Evolutionary conservation across 2,113 vertebrate genomes (phyloP), one percentile per base, ranked within the genome.

Genomic region (Macquaria australasica): DNA sequence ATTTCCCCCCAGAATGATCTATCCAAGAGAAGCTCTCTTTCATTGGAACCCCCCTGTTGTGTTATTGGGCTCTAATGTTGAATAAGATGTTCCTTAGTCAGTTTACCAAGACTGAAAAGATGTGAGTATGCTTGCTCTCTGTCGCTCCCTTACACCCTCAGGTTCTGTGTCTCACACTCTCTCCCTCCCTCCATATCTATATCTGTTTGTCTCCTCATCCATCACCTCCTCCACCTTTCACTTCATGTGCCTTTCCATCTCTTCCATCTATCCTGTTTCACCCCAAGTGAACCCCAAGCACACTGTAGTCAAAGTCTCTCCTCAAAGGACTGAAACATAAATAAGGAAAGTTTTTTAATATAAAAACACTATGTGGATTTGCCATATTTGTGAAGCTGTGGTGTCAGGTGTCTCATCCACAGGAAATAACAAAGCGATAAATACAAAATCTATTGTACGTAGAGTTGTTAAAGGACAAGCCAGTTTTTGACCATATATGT

Each of bases 41-140:
- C 60, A 79, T 51, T 85, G 70, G 16, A 77, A 53, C 66, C 43
- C 73, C 75, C 64, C 81, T 73, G 73, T 81, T 81, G 85, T 83
- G 70, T 86, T 80, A 64, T 76, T 69, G 66, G 56, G 37, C 69
- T 82, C 45, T 67, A 53, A 79, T 83, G 84, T 85, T 88, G 79
- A 85, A 88, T 81, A 90, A 83, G 75, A 82, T 86, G 59, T 87
- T 89, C 76, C 84, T 90, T 60, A 75, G 66, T 91, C 82, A 62
- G 53, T 81, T 79, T 67, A 87, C 77, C 25, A 60, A 85, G 68
- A 34, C 71, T 82, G 73, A 71, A 87, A 88, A 86, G 55, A 86
- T 89, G 73, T 84, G 58, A 76, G 58, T 78, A 1, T 11, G 23
- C 55, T 51, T 77, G 28, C 59, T 74, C 58, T 80, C 69, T 56